These are phyloP conservation scores for Pachyrhynchus sulphureomaculatus DNA, from an alignment of 1,140 invertebrate genomes.

Conservation along the genomic window DNA sequence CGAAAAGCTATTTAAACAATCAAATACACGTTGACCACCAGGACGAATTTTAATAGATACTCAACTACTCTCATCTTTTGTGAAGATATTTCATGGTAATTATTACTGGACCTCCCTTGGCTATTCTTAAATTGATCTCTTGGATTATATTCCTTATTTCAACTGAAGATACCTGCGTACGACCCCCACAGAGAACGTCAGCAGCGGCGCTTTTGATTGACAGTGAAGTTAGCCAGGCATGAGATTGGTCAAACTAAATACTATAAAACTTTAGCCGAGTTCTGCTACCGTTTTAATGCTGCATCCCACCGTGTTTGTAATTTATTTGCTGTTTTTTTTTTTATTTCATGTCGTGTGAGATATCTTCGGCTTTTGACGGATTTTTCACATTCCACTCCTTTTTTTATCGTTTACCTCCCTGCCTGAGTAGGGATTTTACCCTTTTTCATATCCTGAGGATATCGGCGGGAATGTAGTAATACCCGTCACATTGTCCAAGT, in stretches of 20 bases:
- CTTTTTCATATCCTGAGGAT: no score
- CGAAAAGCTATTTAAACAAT: not conserved
- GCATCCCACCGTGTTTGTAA: not conserved
- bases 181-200: conserved; percentile 24
- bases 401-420: no score
- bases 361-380: no score
- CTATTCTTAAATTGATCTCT: conserved; percentile 30
- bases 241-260: conserved; percentile 38
- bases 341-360: no score
- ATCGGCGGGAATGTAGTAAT: no score
- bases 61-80: conserved; percentile 5
- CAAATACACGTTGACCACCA: conserved; percentile 3
- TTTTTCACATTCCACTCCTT: no score
- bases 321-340: not conserved
- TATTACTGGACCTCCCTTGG: conserved; percentile 35
- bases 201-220: conserved; percentile 35
- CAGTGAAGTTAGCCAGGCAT: conserved; percentile 29
- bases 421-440: no score
- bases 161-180: conserved; percentile 22
- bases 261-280: conserved; percentile 26
- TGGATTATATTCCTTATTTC: conserved; percentile 28
- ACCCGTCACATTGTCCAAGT: no score
- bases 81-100: conserved; percentile 30
- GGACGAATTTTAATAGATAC: conserved; percentile 6
- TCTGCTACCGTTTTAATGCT: conserved; percentile 31